phyloP scores from a whole-genome alignment of 2,113 vertebrate species.

The Diadophis punctatus region DNA sequence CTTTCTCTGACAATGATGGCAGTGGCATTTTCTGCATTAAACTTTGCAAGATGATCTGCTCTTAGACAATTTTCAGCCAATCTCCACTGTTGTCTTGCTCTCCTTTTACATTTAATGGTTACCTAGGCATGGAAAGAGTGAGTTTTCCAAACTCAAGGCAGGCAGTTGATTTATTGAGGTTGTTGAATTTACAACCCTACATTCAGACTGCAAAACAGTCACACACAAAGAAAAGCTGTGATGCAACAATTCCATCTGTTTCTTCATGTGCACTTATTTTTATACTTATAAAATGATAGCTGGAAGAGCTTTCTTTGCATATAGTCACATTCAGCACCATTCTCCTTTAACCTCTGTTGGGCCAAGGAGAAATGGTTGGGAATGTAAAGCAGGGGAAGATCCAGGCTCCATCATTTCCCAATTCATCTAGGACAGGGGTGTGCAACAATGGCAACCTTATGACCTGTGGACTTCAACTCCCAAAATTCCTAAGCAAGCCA shows the following conservation, averaged over 20 bases:
- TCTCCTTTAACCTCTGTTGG: background rate
- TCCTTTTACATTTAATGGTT: slow-evolving; percentile 16
- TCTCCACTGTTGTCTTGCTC: background rate
- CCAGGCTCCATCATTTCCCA: background rate
- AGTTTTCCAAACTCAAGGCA: slow-evolving; percentile 26
- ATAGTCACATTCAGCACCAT: background rate
- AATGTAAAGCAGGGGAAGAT: too few relatives aligned
- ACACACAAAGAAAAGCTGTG: background rate
- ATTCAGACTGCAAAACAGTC: slow-evolving; percentile 40
- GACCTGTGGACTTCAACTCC: background rate
- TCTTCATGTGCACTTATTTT: background rate
- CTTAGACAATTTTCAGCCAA: slow-evolving; percentile 9
- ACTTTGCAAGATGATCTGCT: slow-evolving; percentile 16
- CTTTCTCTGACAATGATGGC: slow-evolving; percentile 19
- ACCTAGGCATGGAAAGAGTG: slow-evolving; percentile 14
- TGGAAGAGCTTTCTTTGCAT: background rate
- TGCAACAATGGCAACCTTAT: background rate
- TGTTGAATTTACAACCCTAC: slow-evolving; percentile 9
- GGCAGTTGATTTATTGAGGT: slow-evolving; percentile 12
- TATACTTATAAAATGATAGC: background rate
- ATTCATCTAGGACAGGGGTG: background rate
- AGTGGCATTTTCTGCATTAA: slow-evolving; percentile 29
- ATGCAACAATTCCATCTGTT: background rate
- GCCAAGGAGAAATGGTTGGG: background rate
- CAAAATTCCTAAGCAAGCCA: background rate